These are phyloP conservation scores for Piscicola geometra DNA, from an alignment of 2,888 invertebrate species.

Conservation along the genomic window DNA sequence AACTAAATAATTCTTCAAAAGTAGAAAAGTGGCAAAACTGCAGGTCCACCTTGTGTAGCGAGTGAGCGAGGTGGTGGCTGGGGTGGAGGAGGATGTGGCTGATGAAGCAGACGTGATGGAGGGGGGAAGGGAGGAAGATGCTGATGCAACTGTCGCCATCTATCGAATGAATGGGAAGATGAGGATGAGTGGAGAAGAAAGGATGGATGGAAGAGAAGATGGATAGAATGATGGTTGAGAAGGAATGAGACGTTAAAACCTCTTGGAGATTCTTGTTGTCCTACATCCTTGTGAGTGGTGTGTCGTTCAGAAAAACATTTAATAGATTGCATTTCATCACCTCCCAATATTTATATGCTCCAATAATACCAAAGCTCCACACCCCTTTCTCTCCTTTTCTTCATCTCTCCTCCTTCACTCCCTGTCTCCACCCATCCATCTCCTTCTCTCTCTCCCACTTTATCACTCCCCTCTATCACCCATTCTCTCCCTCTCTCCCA, in stretches of 20 bases:
- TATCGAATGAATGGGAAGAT: neutral
- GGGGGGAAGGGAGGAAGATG: neutral
- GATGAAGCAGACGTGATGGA: neutral
- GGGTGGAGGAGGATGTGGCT: constrained; percentile 1
- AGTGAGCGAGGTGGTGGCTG: neutral
- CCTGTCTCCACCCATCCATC: too few species aligned
- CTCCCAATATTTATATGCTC: too few species aligned
- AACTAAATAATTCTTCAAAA: neutral
- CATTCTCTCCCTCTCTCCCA: too few species aligned
- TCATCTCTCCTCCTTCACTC: too few species aligned
- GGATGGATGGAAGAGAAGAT: neutral
- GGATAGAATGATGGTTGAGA: neutral
- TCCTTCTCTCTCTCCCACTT: too few species aligned
- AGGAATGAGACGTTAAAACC: neutral
- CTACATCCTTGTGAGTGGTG: too few species aligned
- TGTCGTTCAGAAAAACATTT: too few species aligned
- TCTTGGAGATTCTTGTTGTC: too few species aligned
- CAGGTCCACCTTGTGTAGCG: neutral
- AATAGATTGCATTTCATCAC: too few species aligned
- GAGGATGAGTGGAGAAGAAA: neutral
- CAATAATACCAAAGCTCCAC: too few species aligned
- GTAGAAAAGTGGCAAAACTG: neutral
- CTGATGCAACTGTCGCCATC: neutral
- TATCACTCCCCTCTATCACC: too few species aligned
- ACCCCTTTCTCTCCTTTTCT: too few species aligned